Evolutionary conservation across 2,888 invertebrate species (phyloP).

Genomic region (Tholera decimalis): DNA sequence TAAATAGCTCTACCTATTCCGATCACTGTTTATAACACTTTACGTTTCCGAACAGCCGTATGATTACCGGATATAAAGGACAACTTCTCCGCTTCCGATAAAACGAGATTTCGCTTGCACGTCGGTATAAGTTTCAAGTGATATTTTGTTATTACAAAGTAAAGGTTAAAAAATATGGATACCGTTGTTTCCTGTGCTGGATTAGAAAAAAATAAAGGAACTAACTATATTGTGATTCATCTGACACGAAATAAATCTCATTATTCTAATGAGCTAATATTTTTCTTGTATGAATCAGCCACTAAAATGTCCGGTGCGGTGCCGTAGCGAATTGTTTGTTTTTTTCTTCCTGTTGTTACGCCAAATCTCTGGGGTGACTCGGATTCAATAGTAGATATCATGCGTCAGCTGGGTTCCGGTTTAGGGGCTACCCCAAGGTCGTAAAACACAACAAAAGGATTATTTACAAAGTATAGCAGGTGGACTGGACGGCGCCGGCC

Average conservation of each 20-base stretch:
- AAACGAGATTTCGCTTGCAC: slow-evolving; percentile 3
- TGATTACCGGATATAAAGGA: slow-evolving; percentile 35
- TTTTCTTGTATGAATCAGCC: slow-evolving; percentile 13
- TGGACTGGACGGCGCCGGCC: slow-evolving; percentile 49
- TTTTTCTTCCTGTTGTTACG: slow-evolving; percentile 30
- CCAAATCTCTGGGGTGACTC: slow-evolving; percentile 48
- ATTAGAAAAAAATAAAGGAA: background rate
- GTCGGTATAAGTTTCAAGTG: background rate
- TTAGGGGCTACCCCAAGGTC: slow-evolving; percentile 56
- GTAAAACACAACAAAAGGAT: slow-evolving; percentile 55
- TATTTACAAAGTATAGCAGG: slow-evolving; percentile 56
- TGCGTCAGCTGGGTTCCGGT: slow-evolving; percentile 49
- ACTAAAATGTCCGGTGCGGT: slow-evolving; percentile 9
- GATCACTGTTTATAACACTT: too few relatives aligned
- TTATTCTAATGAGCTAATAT: too few relatives aligned
- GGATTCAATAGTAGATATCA: slow-evolving; percentile 44
- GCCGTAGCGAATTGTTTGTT: slow-evolving; percentile 12
- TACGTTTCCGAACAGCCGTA: slow-evolving; percentile 34
- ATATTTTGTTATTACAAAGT: background rate
- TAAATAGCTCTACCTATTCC: too few relatives aligned
- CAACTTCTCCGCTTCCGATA: slow-evolving; percentile 20
- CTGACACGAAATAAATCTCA: background rate
- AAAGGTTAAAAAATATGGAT: background rate
- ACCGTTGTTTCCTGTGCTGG: background rate
- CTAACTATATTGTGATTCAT: background rate